Evolutionary conservation across 2,797 vertebrate genomes (phyloP).

Genomic region (Muscicapa comitata): DNA sequence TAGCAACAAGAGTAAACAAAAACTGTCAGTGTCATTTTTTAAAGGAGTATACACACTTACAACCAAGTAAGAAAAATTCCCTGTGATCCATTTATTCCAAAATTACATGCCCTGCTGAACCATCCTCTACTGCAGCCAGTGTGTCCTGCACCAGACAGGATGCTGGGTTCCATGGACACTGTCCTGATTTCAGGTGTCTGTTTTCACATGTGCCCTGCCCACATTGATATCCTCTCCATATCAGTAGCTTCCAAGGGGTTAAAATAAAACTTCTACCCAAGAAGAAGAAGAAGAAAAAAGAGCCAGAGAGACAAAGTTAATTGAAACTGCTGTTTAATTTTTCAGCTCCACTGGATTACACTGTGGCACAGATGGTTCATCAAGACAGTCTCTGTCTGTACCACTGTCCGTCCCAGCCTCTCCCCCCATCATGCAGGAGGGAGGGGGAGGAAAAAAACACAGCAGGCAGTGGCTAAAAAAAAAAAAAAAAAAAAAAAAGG

Average conservation of each 20-base stretch:
- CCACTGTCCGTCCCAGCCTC: conserved; percentile 77
- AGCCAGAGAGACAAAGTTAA: conserved; percentile 78
- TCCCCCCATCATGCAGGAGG: conserved; percentile 57
- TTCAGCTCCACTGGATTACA: conserved; percentile 85
- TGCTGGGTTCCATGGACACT: background rate
- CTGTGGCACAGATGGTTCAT: conserved; percentile 88
- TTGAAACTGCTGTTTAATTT: conserved; percentile 85
- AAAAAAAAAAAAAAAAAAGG: conserved; percentile 47
- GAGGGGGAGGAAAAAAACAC: conserved; percentile 68
- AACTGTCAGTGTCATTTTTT: background rate
- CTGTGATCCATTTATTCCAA: background rate
- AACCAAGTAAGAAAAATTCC: background rate
- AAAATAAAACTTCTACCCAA: conserved; percentile 71
- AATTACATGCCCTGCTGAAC: background rate
- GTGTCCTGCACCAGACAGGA: background rate
- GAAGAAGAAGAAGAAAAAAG: conserved; percentile 39
- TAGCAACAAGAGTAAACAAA: background rate
- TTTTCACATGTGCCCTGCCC: background rate
- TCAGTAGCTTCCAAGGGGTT: conserved; percentile 73
- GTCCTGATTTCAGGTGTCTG: background rate
- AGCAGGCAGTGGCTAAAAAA: conserved; percentile 74
- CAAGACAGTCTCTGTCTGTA: conserved; percentile 78
- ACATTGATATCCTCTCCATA: background rate
- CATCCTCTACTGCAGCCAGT: background rate
- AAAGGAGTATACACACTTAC: background rate